Evolutionary conservation across 1,140 invertebrate species (phyloP), one percentile per base, ranked within the genome.

Genomic region (Lasioglossum baleicum): DNA sequence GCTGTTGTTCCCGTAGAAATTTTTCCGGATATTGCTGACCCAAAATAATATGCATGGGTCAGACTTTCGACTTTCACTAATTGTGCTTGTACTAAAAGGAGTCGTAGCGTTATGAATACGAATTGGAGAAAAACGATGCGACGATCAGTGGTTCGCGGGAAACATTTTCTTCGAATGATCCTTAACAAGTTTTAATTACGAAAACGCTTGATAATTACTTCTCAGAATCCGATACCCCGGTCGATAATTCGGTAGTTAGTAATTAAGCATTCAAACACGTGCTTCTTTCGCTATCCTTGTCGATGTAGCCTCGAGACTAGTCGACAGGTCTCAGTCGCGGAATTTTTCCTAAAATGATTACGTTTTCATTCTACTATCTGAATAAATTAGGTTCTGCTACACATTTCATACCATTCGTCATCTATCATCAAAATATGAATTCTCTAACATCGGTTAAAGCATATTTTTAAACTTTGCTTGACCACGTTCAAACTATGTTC

Each of bases 131-230:
- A 66, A 42, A 20, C 20, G 48, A 22, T 13, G 7, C 22, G 13
- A 40, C 56, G n/a, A 66, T 69, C 20, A 13, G 35, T 15, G 11
- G 2, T 48, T 35, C n/a, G 6, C 22, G 26, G 6, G 13, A 40
- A 48, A n/a, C 15, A 13, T 51, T 61, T 63, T 35, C 8, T 15
- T 10, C 15, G 26, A 63, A 58, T 7, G 5, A 22, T 7, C 5
- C 26, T 13, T 76, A 60, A 58, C 53, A 1, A 22, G 17, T 35
- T 44, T 53, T 26, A 35, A 13, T 42, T n/a, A 60, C 17, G n/a
- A 48, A 68, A 68, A 68, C 40, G 44, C 8, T 68, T 15, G 44
- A 60, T 26, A 42, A 75, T 20, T 56, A 22, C 17, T 76, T 76
- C 74, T 56, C 7, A 4, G 65, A 68, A 60, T 35, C 20, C 31